A percentile compares a stretch with the other conserved stretches of the same genome.
Evolutionary conservation across 2,888 invertebrate genomes (phyloP).

Genomic region (Cephus rjabovi): DNA sequence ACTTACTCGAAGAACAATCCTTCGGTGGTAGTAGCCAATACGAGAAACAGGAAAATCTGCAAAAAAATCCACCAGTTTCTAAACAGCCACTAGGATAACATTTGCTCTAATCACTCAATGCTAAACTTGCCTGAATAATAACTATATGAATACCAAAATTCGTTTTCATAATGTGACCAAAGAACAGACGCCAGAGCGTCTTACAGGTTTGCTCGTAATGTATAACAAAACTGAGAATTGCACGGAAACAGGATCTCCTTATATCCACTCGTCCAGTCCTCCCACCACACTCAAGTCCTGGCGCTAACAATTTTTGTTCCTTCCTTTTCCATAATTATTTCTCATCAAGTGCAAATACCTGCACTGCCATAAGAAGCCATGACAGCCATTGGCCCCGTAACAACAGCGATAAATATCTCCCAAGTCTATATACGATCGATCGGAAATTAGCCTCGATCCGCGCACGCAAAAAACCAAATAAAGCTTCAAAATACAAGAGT

Average conservation of each 20-base stretch:
- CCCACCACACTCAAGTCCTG: neutral
- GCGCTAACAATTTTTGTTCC: slow-evolving; percentile 17
- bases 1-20: slow-evolving; percentile 52
- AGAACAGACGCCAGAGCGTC: neutral
- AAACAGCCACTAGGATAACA: neutral
- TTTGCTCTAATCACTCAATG: neutral
- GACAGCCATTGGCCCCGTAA: neutral
- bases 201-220: slow-evolving; percentile 40
- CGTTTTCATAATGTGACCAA: slow-evolving; percentile 35
- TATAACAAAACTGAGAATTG: slow-evolving; percentile 53
- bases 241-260: slow-evolving; percentile 45
- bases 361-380: slow-evolving; percentile 7
- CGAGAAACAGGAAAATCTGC: slow-evolving; percentile 37
- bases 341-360: slow-evolving; percentile 14
- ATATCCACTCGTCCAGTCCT: slow-evolving; percentile 38
- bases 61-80: slow-evolving; percentile 15
- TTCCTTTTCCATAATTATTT: slow-evolving; percentile 27
- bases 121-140: neutral
- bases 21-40: slow-evolving; percentile 35
- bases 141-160: slow-evolving; percentile 42
- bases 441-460: neutral
- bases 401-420: neutral
- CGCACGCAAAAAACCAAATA: neutral
- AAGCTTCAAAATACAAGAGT: neutral
- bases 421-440: neutral